phyloP scores from a whole-genome alignment of 2,888 invertebrate species.

The Morpho deidamia region DNA sequence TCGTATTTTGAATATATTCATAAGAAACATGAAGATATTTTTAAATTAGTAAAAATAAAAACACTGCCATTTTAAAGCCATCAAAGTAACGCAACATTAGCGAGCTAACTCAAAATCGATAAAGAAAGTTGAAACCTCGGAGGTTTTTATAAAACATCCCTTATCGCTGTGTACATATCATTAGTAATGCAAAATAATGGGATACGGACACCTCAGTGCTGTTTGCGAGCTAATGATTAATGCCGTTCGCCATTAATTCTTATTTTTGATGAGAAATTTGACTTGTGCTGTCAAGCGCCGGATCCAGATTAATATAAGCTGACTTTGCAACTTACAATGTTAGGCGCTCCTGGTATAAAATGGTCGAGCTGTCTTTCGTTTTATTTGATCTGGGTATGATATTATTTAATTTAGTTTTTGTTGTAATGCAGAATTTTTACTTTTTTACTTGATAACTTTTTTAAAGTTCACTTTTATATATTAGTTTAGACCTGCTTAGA shows the following conservation, averaged over 20 bases:
- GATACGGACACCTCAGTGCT: slow-evolving; percentile 76
- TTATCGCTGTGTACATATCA: slow-evolving; percentile 74
- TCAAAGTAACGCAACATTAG: slow-evolving; percentile 31
- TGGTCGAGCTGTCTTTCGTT: slow-evolving; percentile 18
- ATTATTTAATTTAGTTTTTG: background rate
- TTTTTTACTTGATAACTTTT: too few species aligned
- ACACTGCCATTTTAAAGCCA: slow-evolving; percentile 7
- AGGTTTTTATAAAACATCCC: slow-evolving; percentile 61
- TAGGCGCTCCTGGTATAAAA: slow-evolving; percentile 33
- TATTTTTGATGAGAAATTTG: slow-evolving; percentile 79
- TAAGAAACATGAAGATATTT: slow-evolving; percentile 18
- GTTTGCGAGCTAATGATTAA: slow-evolving; percentile 76
- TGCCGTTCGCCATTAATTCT: slow-evolving; percentile 76
- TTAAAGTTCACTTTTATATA: too few species aligned
- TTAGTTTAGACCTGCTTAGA: too few species aligned
- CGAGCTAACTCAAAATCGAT: slow-evolving; percentile 38
- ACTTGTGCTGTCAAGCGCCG: slow-evolving; percentile 74
- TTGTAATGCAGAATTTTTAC: too few species aligned
- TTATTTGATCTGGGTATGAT: slow-evolving; percentile 14
- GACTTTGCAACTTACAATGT: slow-evolving; percentile 70
- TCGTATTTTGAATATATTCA: slow-evolving; percentile 23
- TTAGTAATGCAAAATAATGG: slow-evolving; percentile 79
- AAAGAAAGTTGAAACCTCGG: slow-evolving; percentile 50
- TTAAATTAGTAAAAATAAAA: slow-evolving; percentile 22
- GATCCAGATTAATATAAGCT: slow-evolving; percentile 75